These are phyloP conservation scores for Ectemnius continuus DNA, from an alignment of 2,888 invertebrate species.

Conservation along the genomic window DNA sequence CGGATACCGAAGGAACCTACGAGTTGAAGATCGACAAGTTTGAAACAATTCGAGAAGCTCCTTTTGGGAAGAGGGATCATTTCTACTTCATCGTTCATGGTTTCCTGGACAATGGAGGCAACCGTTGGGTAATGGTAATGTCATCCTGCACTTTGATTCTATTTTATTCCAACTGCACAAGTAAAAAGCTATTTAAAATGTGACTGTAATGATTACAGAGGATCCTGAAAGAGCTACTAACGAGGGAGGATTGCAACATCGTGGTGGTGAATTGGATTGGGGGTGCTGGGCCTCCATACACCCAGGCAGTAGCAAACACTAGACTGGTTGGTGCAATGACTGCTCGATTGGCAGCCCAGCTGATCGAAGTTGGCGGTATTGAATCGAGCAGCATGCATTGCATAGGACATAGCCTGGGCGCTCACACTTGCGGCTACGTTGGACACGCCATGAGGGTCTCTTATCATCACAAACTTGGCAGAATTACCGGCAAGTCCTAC, in stretches of 20 bases:
- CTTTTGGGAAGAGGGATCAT: slow-evolving; percentile 82
- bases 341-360: slow-evolving; percentile 83
- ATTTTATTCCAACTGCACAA: no score
- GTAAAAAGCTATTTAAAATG: background rate
- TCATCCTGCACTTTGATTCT: background rate
- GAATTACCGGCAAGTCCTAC: slow-evolving; percentile 84
- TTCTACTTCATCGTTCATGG: slow-evolving; percentile 91
- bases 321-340: slow-evolving; percentile 91
- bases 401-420: slow-evolving; percentile 92
- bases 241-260: slow-evolving; percentile 86
- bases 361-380: slow-evolving; percentile 76
- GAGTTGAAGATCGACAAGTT: slow-evolving; percentile 84
- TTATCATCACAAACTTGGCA: slow-evolving; percentile 83
- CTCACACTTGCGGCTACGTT: slow-evolving; percentile 91
- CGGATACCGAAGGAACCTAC: slow-evolving; percentile 80
- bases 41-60: slow-evolving; percentile 82
- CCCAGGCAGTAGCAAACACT: slow-evolving; percentile 95
- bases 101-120: slow-evolving; percentile 90
- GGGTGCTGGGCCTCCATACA: slow-evolving; percentile 92
- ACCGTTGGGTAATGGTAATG: slow-evolving; percentile 85
- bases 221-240: slow-evolving; percentile 86
- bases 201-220: slow-evolving; percentile 79
- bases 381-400: slow-evolving; percentile 85
- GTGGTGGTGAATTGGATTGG: slow-evolving; percentile 91
- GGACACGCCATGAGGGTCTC: slow-evolving; percentile 84